phyloP scores from a whole-genome alignment of 2,888 invertebrate genomes.

The Aproaerema taeniolella region DNA sequence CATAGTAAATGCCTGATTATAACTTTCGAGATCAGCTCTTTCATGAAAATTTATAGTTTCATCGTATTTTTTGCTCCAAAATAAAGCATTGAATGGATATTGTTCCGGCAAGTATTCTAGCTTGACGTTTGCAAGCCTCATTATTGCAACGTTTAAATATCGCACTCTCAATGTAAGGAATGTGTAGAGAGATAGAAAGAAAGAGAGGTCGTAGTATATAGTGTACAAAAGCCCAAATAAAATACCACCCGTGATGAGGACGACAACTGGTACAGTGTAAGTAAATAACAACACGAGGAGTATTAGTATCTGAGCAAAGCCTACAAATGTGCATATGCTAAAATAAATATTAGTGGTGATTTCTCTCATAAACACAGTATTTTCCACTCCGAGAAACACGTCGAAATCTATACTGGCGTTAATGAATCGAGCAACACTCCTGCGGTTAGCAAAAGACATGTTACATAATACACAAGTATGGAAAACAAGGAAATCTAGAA shows the following conservation, averaged over 20 bases:
- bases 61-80: slow-evolving; percentile 43
- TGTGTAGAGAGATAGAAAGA: slow-evolving; percentile 28
- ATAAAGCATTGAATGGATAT: slow-evolving; percentile 33
- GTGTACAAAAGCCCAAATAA: slow-evolving; percentile 31
- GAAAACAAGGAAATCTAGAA: slow-evolving; percentile 31
- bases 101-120: slow-evolving; percentile 39
- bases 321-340: slow-evolving; percentile 19
- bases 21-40: slow-evolving; percentile 29
- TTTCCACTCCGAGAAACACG: slow-evolving; percentile 37
- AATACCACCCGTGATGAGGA: slow-evolving; percentile 25
- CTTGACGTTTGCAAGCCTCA: slow-evolving; percentile 40
- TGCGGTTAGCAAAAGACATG: slow-evolving; percentile 34
- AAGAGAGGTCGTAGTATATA: slow-evolving; percentile 36
- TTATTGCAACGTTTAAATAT: slow-evolving; percentile 48
- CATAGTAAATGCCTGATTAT: slow-evolving; percentile 32
- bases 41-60: slow-evolving; percentile 36
- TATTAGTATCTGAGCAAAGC: slow-evolving; percentile 26
- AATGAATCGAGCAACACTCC: slow-evolving; percentile 32
- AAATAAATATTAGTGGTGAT: slow-evolving; percentile 25
- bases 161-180: slow-evolving; percentile 38
- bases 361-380: slow-evolving; percentile 49
- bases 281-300: slow-evolving; percentile 14
- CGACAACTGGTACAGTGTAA: slow-evolving; percentile 10
- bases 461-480: slow-evolving; percentile 34
- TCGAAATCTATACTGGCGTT: slow-evolving; percentile 42